A percentile compares a stretch with the other conserved stretches of the same genome.
These are phyloP conservation scores for Pogonomyrmex californicus DNA, from an alignment of 1,140 invertebrate genomes.

Conservation along the genomic window DNA sequence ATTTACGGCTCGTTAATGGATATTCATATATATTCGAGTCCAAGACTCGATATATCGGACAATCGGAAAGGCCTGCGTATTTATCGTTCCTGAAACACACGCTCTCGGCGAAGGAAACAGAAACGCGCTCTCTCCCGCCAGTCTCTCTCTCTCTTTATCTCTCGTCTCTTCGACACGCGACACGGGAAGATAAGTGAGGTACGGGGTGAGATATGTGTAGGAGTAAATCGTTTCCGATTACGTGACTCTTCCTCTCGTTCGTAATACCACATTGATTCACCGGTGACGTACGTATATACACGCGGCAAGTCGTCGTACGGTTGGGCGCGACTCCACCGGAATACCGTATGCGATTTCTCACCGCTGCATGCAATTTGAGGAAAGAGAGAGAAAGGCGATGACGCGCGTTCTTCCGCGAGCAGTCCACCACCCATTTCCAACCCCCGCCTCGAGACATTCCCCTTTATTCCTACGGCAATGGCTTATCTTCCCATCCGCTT, in stretches of 20 bases:
- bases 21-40: constrained; percentile 74
- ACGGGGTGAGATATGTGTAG: constrained; percentile 35
- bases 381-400: not conserved
- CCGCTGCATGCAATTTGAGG: constrained; percentile 38
- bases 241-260: constrained; percentile 61
- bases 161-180: constrained; percentile 63
- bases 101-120: constrained; percentile 1
- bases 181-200: constrained; percentile 47
- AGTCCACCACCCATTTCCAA: not conserved
- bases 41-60: constrained; percentile 20
- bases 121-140: constrained; percentile 17
- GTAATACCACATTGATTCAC: constrained; percentile 50
- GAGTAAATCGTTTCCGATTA: constrained; percentile 74
- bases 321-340: constrained; percentile 12
- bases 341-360: constrained; percentile 46
- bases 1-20: constrained; percentile 77
- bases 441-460: constrained; percentile 20
- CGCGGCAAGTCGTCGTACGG: constrained; percentile 38
- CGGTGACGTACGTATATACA: not conserved
- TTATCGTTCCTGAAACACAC: constrained; percentile 34
- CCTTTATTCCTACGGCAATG: constrained; percentile 52
- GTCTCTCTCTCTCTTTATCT: not conserved
- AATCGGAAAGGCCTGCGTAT: constrained; percentile 14
- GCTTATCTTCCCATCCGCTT: constrained; percentile 60
- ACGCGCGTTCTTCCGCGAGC: not conserved